phyloP scores from a whole-genome alignment of 2,888 invertebrate genomes.

The Aporophyla nigra region DNA sequence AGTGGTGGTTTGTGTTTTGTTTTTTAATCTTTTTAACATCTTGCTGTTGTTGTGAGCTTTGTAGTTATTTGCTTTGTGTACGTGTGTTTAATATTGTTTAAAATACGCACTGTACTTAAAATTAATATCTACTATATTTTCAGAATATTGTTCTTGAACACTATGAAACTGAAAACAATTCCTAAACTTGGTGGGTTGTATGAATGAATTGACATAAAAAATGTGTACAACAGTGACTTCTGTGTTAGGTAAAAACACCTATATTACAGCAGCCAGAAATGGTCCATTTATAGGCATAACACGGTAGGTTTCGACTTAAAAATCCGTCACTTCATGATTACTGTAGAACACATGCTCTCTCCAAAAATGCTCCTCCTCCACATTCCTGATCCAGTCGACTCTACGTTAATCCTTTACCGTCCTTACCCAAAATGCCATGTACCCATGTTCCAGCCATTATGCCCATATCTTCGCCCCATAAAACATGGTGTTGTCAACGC shows the following conservation, averaged over 20 bases:
- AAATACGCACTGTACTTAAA: not conserved
- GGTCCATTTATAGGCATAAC: not conserved
- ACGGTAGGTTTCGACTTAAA: not conserved
- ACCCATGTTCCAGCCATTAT: constrained; percentile 40
- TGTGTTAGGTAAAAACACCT: not conserved
- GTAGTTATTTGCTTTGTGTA: constrained; percentile 13
- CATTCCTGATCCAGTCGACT: not conserved
- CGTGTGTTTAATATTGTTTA: not conserved
- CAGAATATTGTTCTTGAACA: not conserved
- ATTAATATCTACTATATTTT: not conserved
- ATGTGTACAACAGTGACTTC: not conserved
- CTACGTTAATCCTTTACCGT: constrained; percentile 4
- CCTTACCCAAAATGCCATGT: constrained; percentile 21
- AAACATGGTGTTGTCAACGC: constrained; percentile 66
- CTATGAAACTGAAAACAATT: not conserved
- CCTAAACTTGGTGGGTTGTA: no score
- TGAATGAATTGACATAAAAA: not conserved
- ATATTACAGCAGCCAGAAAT: not conserved
- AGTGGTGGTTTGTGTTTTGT: constrained; percentile 39
- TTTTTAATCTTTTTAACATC: constrained; percentile 42
- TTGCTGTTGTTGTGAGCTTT: constrained; percentile 23
- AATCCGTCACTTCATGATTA: not conserved
- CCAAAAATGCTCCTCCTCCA: not conserved
- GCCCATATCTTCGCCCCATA: constrained; percentile 55
- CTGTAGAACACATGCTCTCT: not conserved